Evolutionary conservation across 2,113 vertebrate species (phyloP).

Genomic region (Dipodomys ordii): DNA sequence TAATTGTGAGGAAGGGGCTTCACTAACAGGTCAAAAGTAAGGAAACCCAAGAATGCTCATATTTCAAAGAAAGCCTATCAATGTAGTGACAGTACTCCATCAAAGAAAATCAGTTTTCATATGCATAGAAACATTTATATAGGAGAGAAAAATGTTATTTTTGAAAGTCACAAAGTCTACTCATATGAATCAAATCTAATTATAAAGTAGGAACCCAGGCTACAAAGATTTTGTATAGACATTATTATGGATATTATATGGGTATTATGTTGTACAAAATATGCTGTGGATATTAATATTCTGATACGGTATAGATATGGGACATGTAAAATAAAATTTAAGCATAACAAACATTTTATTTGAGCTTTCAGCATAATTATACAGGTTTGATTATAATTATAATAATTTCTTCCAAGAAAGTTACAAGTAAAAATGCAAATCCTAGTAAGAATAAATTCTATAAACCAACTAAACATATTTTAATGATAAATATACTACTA

Average conservation of each 20-base stretch:
- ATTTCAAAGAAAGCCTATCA: background rate
- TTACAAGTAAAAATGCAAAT: slow-evolving; percentile 38
- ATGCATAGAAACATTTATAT: background rate
- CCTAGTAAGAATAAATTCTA: slow-evolving; percentile 54
- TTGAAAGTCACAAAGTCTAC: background rate
- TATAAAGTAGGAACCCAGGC: background rate
- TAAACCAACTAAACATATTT: slow-evolving; percentile 20
- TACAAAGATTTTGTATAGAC: background rate
- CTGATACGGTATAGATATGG: too few species aligned
- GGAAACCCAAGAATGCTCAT: background rate
- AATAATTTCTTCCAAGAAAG: slow-evolving; percentile 10
- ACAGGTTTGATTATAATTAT: background rate
- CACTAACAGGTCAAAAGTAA: background rate
- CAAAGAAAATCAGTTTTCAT: background rate
- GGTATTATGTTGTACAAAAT: too few species aligned
- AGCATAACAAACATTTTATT: background rate
- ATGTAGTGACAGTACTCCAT: background rate
- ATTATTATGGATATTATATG: too few species aligned
- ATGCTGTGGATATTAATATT: background rate
- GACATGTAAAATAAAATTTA: too few species aligned
- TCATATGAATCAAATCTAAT: background rate
- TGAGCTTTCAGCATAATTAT: background rate
- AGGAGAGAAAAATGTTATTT: background rate
- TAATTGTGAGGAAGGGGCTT: background rate
- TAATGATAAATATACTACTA: slow-evolving; percentile 26